These are phyloP conservation scores for Notocelia uddmanniana DNA, from an alignment of 2,888 invertebrate species.

Conservation along the genomic window DNA sequence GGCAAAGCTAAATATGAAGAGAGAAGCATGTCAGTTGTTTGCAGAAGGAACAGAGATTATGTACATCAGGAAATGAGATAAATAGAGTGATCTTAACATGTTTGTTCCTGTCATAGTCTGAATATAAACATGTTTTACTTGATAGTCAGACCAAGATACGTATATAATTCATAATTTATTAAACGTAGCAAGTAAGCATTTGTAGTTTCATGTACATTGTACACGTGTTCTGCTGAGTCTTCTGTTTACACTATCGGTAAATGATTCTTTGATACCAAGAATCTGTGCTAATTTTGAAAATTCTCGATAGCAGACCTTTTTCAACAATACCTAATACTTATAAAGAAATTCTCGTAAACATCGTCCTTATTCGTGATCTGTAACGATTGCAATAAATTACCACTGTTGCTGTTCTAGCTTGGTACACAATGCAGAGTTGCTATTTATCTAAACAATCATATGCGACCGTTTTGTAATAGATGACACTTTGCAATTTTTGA, in stretches of 20 bases:
- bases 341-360: too few species aligned
- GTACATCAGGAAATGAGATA: background rate
- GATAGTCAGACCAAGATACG: background rate
- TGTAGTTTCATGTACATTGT: background rate
- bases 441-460: background rate
- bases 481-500: background rate
- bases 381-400: too few species aligned
- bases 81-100: background rate
- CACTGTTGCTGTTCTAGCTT: too few species aligned
- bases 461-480: background rate
- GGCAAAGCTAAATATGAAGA: background rate
- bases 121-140: background rate
- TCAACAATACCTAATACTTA: too few species aligned
- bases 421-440: background rate
- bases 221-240: too few species aligned
- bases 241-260: background rate
- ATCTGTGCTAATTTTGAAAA: background rate
- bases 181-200: background rate
- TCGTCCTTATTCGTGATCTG: too few species aligned
- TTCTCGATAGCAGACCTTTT: too few species aligned
- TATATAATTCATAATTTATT: conserved; percentile 5
- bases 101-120: background rate
- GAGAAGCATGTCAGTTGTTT: too few species aligned
- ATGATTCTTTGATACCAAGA: background rate
- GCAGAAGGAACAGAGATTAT: too few species aligned